phyloP scores from a whole-genome alignment of 1,140 invertebrate species.

The Halotydeus destructor region DNA sequence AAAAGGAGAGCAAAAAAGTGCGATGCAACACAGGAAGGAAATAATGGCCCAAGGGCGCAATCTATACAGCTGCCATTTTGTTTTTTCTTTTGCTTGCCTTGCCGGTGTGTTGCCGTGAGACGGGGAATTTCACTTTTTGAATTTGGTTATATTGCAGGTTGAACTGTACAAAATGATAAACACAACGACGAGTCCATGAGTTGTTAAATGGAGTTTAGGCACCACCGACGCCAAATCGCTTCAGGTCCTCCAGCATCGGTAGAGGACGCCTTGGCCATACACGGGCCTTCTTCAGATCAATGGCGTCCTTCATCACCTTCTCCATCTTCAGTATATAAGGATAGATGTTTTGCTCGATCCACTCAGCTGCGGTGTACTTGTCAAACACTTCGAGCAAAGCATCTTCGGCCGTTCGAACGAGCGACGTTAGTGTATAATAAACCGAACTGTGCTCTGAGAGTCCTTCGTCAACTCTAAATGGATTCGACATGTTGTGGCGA shows the following conservation, averaged over 20 bases:
- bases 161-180: too few relatives aligned
- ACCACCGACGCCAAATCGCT: constrained; percentile 19
- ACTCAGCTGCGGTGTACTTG: constrained; percentile 46
- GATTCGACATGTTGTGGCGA: constrained; percentile 48
- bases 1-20: too few relatives aligned
- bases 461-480: constrained; percentile 42
- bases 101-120: too few relatives aligned
- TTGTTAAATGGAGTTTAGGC: too few relatives aligned
- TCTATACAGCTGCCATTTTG: too few relatives aligned
- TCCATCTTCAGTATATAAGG: constrained; percentile 33
- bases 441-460: constrained; percentile 35
- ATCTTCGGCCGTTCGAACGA: constrained; percentile 39
- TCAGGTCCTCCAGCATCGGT: constrained; percentile 19
- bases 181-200: too few relatives aligned
- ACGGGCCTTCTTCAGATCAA: constrained; percentile 26
- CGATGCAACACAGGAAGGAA: too few relatives aligned
- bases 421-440: constrained; percentile 21
- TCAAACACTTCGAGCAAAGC: constrained; percentile 45
- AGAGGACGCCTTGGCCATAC: constrained; percentile 36
- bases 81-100: too few relatives aligned
- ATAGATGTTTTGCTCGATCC: constrained; percentile 42
- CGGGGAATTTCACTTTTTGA: too few relatives aligned
- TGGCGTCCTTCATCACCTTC: constrained; percentile 29
- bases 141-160: too few relatives aligned
- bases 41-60: too few relatives aligned